These are phyloP conservation scores for Xenus cinereus DNA, from an alignment of 2,113 vertebrate species.

Conservation along the genomic window DNA sequence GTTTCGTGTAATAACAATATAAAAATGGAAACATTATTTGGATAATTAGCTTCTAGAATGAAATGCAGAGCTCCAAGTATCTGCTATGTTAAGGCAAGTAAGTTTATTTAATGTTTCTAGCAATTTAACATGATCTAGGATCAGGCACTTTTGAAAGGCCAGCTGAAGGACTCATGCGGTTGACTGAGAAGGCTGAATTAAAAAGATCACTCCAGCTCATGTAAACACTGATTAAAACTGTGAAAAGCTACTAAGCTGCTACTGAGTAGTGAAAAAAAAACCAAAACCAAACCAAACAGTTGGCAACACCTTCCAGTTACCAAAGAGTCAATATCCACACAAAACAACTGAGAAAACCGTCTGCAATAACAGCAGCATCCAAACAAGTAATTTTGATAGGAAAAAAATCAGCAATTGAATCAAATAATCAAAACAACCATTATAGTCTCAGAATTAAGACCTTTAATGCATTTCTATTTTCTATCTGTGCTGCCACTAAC, in stretches of 20 bases:
- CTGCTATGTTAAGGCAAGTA: not conserved
- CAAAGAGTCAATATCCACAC: not conserved
- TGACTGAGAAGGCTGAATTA: not conserved
- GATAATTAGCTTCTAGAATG: not conserved
- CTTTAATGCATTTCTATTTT: not conserved
- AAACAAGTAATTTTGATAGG: not conserved
- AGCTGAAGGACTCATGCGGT: not conserved
- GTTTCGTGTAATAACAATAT: not conserved
- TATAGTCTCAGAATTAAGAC: not conserved
- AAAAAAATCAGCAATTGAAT: not conserved
- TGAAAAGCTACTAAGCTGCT: not conserved
- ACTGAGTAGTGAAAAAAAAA: not conserved
- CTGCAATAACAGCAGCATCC: not conserved
- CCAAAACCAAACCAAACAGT: no score
- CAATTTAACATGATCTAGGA: not conserved
- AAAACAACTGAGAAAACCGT: not conserved
- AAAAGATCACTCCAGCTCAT: not conserved
- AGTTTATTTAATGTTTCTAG: not conserved
- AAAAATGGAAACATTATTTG: not conserved
- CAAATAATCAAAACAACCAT: not conserved
- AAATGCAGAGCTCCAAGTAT: not conserved
- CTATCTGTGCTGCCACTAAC: not conserved
- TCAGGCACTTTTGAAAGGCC: not conserved
- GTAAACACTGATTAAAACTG: not conserved
- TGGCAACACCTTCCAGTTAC: not conserved